Evolutionary conservation across 2,888 invertebrate species (phyloP), one percentile per base, ranked within the genome.

Genomic region (Ctenicera cuprea): DNA sequence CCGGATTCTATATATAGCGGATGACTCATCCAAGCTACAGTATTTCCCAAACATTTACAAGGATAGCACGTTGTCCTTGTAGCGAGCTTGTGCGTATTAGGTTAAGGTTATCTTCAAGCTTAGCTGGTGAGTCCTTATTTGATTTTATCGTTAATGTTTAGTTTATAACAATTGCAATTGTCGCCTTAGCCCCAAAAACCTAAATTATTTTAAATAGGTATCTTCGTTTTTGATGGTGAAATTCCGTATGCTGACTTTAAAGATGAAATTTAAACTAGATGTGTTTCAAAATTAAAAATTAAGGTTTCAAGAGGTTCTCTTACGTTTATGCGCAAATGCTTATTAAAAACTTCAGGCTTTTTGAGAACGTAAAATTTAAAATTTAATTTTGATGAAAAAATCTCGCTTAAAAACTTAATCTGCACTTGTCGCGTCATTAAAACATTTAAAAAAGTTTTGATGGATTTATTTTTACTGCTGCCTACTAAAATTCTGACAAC

Each of bases 21-120:
- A 85, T 86, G 86, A 86, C 79, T 86, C 86, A 86, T 85, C 83
- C 80, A 76, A 77, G 80, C 80, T 81, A 84, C 85, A 86, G 86
- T 86, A 82, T 85, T 85, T 83, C 82, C 84, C 83, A 78, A 78
- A 83, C 80, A 78, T 76, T 77, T 80, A 76, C 64, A 77, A 81
- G 76, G 81, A 80, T 78, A 80, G 78, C 82, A 82, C 83, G 82
- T 79, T 81, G 80, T 78, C 77, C 78, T 79, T 81, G 79, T 79
- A 80, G 79, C 78, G 78, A 78, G 78, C 76, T 80, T 75, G 76
- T 79, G 77, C 77, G 81, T 81, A 69, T 66, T 74, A 76, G 70
- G 71, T 76, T 77, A 73, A 74, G 69, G 65, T 75, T 67, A 59
- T n/a, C 66, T 52, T 54, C 33, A 50, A 41, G 33, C 52, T 54